These are phyloP conservation scores for Capreolus pygargus DNA, from an alignment of 2,113 vertebrate genomes.

Conservation along the genomic window DNA sequence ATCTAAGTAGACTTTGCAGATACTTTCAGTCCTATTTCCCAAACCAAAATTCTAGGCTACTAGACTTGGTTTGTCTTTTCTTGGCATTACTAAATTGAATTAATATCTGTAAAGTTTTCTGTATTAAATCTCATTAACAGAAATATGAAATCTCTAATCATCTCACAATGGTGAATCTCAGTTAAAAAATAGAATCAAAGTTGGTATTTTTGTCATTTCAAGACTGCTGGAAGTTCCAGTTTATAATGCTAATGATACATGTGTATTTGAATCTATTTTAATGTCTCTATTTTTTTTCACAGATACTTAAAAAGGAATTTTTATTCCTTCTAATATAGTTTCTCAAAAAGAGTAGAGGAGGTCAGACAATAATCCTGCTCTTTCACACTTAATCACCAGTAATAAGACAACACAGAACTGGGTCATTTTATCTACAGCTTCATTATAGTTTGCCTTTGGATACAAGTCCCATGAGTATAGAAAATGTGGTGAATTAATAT, in stretches of 20 bases:
- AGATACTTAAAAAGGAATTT: not conserved
- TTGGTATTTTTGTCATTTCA: not conserved
- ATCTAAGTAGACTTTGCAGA: not conserved
- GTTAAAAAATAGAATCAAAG: not conserved
- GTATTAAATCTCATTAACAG: not conserved
- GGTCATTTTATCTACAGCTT: constrained; percentile 21
- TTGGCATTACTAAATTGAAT: not conserved
- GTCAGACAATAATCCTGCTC: not conserved
- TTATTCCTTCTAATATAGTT: not conserved
- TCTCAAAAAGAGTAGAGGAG: not conserved
- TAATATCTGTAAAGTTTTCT: not conserved
- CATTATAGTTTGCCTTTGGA: constrained; percentile 38
- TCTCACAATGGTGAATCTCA: not conserved
- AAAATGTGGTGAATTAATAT: constrained; percentile 33
- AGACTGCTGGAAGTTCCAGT: not conserved
- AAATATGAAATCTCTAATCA: not conserved
- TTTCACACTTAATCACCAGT: not conserved
- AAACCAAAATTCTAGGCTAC: not conserved
- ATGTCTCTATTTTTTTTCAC: not conserved
- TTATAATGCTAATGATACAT: not conserved
- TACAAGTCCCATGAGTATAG: not conserved
- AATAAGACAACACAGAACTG: not conserved
- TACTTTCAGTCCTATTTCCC: not conserved
- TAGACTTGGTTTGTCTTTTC: not conserved
- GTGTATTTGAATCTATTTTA: not conserved